Evolutionary conservation across 2,888 invertebrate species (phyloP).

Genomic region (Pardosa pseudoannulata): DNA sequence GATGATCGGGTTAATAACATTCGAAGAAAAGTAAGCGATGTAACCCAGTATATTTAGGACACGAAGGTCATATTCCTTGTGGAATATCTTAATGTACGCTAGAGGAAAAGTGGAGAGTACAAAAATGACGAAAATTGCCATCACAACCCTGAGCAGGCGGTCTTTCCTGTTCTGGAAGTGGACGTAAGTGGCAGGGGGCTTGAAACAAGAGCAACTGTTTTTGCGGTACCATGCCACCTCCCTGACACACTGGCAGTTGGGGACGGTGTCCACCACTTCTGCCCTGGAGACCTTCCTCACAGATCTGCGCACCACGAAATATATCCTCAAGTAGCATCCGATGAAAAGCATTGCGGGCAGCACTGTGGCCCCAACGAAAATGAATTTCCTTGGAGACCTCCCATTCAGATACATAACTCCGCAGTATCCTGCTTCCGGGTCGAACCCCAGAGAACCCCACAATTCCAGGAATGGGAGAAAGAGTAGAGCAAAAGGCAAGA

Average conservation of each 20-base stretch:
- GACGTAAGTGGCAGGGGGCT: too few species aligned
- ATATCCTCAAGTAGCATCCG: constrained; percentile 82
- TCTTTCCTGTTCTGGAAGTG: constrained; percentile 19
- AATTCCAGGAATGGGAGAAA: constrained; percentile 87
- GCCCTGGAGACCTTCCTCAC: background rate
- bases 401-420: constrained; percentile 88
- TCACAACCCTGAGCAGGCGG: constrained; percentile 83
- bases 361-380: constrained; percentile 89
- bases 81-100: constrained; percentile 91
- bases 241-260: too few species aligned
- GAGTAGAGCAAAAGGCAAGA: constrained; percentile 81
- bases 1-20: constrained; percentile 93
- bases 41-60: constrained; percentile 84
- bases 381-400: constrained; percentile 83
- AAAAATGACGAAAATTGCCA: constrained; percentile 93
- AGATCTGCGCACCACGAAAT: background rate
- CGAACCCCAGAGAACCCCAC: constrained; percentile 90
- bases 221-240: background rate
- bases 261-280: background rate
- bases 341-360: constrained; percentile 90
- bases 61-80: constrained; percentile 84
- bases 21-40: constrained; percentile 89
- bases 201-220: background rate
- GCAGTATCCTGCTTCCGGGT: constrained; percentile 89
- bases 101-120: constrained; percentile 93